These are phyloP conservation scores for Saguinus midas DNA, from an alignment of 2,113 vertebrate genomes.

Conservation along the genomic window DNA sequence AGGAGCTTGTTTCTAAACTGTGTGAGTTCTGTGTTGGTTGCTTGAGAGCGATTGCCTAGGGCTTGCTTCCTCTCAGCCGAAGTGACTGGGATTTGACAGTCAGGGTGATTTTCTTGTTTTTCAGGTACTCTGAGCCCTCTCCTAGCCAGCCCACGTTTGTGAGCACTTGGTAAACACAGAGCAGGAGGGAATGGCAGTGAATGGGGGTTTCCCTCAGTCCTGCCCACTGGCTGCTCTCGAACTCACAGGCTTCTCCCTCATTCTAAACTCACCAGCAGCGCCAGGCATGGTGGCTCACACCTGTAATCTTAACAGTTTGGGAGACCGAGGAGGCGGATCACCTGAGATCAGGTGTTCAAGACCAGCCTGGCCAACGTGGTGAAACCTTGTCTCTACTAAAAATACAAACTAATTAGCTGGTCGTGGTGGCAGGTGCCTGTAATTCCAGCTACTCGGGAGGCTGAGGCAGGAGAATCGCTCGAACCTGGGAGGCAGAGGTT, in stretches of 20 bases:
- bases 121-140: background rate
- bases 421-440: too few species aligned
- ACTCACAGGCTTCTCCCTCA: background rate
- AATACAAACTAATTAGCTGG: too few species aligned
- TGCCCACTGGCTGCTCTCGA: background rate
- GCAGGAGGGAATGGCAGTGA: background rate
- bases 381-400: too few species aligned
- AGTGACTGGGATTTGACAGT: background rate
- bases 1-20: background rate
- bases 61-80: background rate
- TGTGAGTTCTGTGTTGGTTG: background rate
- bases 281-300: too few species aligned
- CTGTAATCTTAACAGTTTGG: too few species aligned
- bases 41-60: background rate
- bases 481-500: too few species aligned
- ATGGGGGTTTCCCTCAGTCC: too few species aligned
- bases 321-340: too few species aligned
- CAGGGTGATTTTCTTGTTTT: background rate
- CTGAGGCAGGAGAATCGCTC: too few species aligned
- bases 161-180: background rate
- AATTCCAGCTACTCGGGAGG: too few species aligned
- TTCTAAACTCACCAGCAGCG: background rate
- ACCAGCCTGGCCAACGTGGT: too few species aligned
- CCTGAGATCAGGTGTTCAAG: too few species aligned
- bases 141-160: background rate